Conservation (phyloP, 2,113 vertebrate genomes). For the Upupa epops region DNA sequence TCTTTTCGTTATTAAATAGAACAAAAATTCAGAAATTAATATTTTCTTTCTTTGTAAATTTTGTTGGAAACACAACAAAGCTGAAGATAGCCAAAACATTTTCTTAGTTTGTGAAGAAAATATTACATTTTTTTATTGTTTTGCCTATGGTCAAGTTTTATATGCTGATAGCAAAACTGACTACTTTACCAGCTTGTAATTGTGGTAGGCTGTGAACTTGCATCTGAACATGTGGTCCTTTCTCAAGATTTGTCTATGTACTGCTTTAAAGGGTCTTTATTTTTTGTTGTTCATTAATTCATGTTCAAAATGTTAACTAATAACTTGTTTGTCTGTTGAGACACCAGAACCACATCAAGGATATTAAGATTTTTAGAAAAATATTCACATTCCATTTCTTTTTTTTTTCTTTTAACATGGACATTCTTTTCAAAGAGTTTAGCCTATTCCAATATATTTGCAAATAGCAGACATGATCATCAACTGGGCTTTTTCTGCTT, state of each 20-base stretch:
- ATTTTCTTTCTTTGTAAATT: neutral
- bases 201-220: neutral
- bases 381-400: neutral
- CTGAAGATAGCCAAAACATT: neutral
- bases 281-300: neutral
- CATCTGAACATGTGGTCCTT: neutral
- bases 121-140: neutral
- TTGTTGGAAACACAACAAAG: neutral
- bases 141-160: neutral
- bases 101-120: neutral
- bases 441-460: neutral
- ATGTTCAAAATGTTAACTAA: neutral
- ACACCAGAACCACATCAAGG: neutral
- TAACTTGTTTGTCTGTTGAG: neutral
- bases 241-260: neutral
- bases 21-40: conserved; percentile 14
- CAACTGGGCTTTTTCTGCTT: neutral
- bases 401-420: neutral
- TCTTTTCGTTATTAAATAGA: conserved; percentile 38
- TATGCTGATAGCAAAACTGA: neutral
- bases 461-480: neutral
- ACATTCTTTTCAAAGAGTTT: neutral
- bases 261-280: neutral
- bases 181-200: neutral
- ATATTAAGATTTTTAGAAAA: neutral